Evolutionary conservation across 2,888 invertebrate species (phyloP).

Genomic region (Perizoma flavofasciatum): DNA sequence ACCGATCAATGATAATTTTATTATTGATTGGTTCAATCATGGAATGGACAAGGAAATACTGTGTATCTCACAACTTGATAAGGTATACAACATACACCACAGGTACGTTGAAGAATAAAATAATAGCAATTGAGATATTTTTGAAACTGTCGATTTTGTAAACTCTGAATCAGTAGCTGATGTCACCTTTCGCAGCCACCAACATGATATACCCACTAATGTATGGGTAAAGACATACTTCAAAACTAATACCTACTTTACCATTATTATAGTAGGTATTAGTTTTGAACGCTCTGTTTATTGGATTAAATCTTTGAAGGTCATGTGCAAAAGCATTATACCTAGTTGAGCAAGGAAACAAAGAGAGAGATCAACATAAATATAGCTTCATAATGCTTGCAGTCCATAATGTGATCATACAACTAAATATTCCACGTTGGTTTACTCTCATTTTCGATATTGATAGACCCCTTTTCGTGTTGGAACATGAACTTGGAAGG

Average conservation of each 20-base stretch:
- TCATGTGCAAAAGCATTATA: too few species aligned
- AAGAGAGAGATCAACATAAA: too few species aligned
- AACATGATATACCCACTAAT: slow-evolving; percentile 1
- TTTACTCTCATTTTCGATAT: background rate
- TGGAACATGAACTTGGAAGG: slow-evolving; percentile 24
- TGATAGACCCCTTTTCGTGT: slow-evolving; percentile 18
- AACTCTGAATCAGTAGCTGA: slow-evolving; percentile 11
- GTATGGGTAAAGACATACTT: too few species aligned
- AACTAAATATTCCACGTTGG: too few species aligned
- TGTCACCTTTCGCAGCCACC: slow-evolving; percentile 17
- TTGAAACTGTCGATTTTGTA: slow-evolving; percentile 5
- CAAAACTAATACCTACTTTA: too few species aligned
- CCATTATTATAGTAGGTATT: too few species aligned
- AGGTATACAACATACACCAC: background rate
- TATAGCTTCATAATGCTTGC: too few species aligned
- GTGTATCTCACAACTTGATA: background rate
- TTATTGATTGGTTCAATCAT: background rate
- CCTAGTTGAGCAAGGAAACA: too few species aligned
- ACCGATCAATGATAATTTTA: slow-evolving; percentile 1
- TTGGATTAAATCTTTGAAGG: too few species aligned
- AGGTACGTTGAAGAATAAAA: slow-evolving; percentile 1
- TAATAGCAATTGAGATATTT: background rate
- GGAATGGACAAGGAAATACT: slow-evolving; percentile 11
- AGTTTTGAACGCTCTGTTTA: too few species aligned
- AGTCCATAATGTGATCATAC: too few species aligned